A percentile compares a stretch with the other conserved stretches of the same genome.
phyloP scores from a whole-genome alignment of 2,113 vertebrate genomes.

The Pogonocichla stellata region DNA sequence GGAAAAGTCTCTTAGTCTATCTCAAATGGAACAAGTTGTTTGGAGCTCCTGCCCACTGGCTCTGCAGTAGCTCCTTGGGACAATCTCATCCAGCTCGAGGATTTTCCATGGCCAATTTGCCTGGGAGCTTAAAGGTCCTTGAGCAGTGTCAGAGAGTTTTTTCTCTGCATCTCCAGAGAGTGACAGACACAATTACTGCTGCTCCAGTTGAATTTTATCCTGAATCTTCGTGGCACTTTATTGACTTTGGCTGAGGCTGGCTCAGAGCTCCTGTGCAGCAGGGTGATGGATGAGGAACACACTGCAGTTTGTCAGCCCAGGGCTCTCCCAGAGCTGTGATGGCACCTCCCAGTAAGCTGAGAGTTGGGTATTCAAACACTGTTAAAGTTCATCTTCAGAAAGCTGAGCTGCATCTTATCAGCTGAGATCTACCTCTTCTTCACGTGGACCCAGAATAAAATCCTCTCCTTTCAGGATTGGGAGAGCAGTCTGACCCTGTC shows the following conservation, averaged over 20 bases:
- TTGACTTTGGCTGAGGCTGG: neutral
- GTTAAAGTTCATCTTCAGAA: neutral
- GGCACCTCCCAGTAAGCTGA: neutral
- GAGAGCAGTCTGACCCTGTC: neutral
- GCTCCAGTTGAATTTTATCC: neutral
- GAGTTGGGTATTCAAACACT: neutral
- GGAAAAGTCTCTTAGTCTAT: slow-evolving; percentile 33
- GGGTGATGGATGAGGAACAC: neutral
- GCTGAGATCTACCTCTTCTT: neutral
- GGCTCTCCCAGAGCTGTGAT: neutral
- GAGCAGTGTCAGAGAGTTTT: neutral
- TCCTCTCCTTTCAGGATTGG: neutral
- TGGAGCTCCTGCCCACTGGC: neutral
- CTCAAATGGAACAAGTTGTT: slow-evolving; percentile 21
- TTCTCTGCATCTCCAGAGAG: neutral
- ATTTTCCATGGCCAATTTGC: neutral
- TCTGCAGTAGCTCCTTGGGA: neutral
- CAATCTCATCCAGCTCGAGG: neutral
- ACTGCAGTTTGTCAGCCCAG: neutral
- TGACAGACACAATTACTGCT: neutral
- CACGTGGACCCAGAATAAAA: neutral
- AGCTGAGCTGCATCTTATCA: neutral
- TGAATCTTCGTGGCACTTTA: neutral
- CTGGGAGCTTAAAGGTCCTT: neutral
- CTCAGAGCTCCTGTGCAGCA: neutral